Base-by-base conservation (phyloP, 2,888 invertebrate species). In the Megaustenia siamemsis region DNA sequence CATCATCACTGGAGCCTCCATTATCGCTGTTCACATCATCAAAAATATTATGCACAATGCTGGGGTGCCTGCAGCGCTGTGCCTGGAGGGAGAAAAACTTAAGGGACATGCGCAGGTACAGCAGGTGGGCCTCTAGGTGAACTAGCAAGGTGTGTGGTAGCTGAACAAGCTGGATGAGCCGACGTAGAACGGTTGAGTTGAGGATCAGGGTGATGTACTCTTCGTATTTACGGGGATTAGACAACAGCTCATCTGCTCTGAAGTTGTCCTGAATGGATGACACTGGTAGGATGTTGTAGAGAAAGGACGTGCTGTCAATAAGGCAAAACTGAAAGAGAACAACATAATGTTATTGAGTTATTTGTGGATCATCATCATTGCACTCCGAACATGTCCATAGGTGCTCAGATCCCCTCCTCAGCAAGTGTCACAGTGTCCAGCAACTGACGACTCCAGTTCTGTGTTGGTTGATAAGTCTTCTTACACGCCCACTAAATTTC, bases 51-150 rank as follows among this genome's bases (percentile, higher is more conserved):
- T 49, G 43, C 2, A 32, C 63, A n/a, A 76, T n/a, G 32, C 53
- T 68, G 1, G 32, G 1, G 10, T 77, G 35, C 76, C 53, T 35
- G 38, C 84, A 84, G 10, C 86, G 71, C 45, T 75, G 69, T 6
- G 81, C 75, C 12, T 75, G 66, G 10, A 86, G 71, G 40, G 89
- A 88, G 60, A 88, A 88, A 63, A 90, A 89, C 60, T 89, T 88
- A 69, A 88, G 88, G 53, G 89, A 89, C 28, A 90, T 90, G 24
- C 90, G 90, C 79, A 89, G 87, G 5, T 91, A 87, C 1, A 92
- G 84, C 15, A 92, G 87, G 60, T 92, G 92, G 4, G 91, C 88
- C 86, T 92, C 90, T 83, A 92, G 89, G 84, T 90, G 89, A 40
- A 91, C 53, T 32, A 91, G 77, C 10, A 89, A 89, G 75, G 90